phyloP scores from a whole-genome alignment of 2,113 vertebrate genomes.

The Malaclemys terrapin region DNA sequence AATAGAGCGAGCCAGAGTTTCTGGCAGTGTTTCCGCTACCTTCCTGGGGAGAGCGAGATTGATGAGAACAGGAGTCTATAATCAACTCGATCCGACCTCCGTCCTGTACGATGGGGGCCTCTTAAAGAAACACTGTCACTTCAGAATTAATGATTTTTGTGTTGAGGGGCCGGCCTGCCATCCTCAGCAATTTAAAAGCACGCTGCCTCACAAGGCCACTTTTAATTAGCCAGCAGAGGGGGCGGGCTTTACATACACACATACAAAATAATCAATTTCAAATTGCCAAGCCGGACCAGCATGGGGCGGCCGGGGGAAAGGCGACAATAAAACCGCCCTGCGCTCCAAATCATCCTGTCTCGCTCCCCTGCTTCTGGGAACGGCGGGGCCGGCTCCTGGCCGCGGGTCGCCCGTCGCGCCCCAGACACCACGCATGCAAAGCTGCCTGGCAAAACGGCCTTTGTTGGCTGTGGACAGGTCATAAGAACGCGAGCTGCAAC shows the following conservation, averaged over 20 bases:
- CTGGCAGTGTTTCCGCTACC: background rate
- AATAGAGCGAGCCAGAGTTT: background rate
- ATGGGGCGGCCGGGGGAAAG: background rate
- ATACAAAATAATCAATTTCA: conserved; percentile 13
- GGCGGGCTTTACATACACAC: background rate
- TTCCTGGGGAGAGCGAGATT: conserved; percentile 1
- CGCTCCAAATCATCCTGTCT: background rate
- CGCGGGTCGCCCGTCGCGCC: background rate
- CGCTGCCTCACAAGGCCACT: background rate
- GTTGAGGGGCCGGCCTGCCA: background rate
- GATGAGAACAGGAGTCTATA: conserved; percentile 27
- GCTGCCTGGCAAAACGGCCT: background rate
- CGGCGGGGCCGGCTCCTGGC: background rate
- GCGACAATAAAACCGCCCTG: background rate
- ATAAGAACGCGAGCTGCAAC: background rate
- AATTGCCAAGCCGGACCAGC: background rate
- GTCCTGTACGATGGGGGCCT: background rate
- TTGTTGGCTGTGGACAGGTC: background rate
- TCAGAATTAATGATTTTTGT: conserved; percentile 13
- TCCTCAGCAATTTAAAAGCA: conserved; percentile 22
- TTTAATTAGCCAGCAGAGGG: background rate
- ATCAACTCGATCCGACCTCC: background rate
- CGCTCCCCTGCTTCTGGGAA: background rate
- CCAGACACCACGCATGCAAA: background rate
- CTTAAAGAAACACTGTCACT: conserved; percentile 40